Evolutionary conservation across 2,888 invertebrate species (phyloP), one percentile per base, ranked within the genome.

Genomic region (Acleris laterana): DNA sequence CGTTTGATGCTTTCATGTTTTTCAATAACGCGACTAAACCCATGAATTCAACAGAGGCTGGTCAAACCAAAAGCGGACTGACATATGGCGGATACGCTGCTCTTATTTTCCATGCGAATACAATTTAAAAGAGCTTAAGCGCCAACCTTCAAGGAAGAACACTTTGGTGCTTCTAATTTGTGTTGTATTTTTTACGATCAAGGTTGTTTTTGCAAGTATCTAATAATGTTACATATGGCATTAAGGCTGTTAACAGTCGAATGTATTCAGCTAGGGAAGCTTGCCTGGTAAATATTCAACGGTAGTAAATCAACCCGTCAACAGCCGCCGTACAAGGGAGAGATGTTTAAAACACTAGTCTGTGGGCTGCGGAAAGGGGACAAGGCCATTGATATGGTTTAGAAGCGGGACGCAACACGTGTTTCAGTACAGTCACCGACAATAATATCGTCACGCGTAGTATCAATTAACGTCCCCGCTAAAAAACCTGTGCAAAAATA

Each of bases 221-320:
- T 13, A 13, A 38, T 38, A 38, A 38, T 1, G 13, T 13, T 13
- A 38, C 38, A 13, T 38, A 38, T 38, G 38, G 13, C 38, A 13
- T 38, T 38, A 11, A 38, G 38, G 11, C 38, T 38, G 46, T 46
- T n/a, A 17, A 38, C 38, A 17, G 46, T 44, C 44, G n/a, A n/a
- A 55, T 55, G 38, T 55, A 42, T 55, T n/a, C 55, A 42, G 55
- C 55, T 20, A 55, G 32, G 55, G 44, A 50, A 46, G 46, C 20
- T 13, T 49, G 20, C 64, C 76, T 81, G 72, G 71, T 84, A 83
- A 83, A 85, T 87, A 87, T 87, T 84, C 85, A 84, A 76, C 71
- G 77, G 68, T 69, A 75, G 75, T 82, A 79, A 82, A 77, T 82
- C 78, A 77, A 72, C 63, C 74, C 73, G 75, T 72, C 77, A 68